phyloP scores from a whole-genome alignment of 2,888 invertebrate species.

The Gibbula magus region DNA sequence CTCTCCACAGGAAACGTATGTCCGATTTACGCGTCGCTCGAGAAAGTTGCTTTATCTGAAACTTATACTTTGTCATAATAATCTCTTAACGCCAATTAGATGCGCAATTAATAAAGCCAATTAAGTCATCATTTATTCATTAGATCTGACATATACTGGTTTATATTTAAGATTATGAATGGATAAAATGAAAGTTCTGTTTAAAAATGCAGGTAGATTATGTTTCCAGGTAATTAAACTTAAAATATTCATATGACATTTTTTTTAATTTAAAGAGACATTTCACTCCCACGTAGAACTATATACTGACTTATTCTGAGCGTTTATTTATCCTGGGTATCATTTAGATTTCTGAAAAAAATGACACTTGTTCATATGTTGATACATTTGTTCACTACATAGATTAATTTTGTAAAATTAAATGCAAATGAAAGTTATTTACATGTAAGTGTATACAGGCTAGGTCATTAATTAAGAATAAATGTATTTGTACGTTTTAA shows the following conservation, averaged over 20 bases:
- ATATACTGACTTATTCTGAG: no score
- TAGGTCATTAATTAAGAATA: no score
- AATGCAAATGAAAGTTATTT: no score
- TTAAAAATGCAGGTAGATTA: background rate
- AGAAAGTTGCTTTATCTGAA: background rate
- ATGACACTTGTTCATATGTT: no score
- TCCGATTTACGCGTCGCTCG: conserved; percentile 15
- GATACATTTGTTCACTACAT: no score
- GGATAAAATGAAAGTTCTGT: background rate
- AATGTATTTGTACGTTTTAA: no score
- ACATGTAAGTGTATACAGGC: no score
- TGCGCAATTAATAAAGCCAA: background rate
- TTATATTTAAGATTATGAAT: background rate
- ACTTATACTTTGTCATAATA: conserved; percentile 1
- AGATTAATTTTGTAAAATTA: no score
- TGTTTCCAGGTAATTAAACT: background rate
- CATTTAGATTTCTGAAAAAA: no score
- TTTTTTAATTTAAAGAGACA: background rate
- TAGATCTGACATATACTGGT: no score
- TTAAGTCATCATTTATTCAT: background rate
- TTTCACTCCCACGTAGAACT: no score
- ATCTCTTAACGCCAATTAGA: background rate
- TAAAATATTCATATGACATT: background rate
- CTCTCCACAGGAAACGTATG: conserved; percentile 4
- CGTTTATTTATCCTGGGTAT: no score